Evolutionary conservation across 2,113 vertebrate genomes (phyloP), one percentile per base, ranked within the genome.

Genomic region (Chrysochloris asiatica): DNA sequence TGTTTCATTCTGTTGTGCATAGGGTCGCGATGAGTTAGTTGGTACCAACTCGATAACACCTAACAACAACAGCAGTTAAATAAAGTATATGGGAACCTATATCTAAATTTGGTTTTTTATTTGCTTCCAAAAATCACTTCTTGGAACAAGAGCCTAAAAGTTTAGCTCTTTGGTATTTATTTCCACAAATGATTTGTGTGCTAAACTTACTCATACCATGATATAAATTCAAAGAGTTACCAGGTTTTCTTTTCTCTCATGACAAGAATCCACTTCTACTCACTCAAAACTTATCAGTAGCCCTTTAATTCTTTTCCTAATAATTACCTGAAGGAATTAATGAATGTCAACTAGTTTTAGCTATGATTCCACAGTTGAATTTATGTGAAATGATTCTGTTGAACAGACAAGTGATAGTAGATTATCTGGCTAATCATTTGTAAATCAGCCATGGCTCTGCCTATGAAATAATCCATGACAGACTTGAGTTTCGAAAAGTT

Each of bases 61-160:
- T n/a, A n/a, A n/a, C n/a, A n/a, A n/a, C n/a, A n/a, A n/a, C n/a
- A n/a, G 67, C 91, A 67, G 65, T 67, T 90, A 83, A 95, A 83
- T 89, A 86, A 82, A 93, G 73, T 56, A 8, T 86, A 73, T 91
- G 88, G 90, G 47, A 94, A 88, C 80, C 50, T 86, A 86, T 84
- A 88, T 91, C 77, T 90, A 88, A 90, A 85, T 90, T 72, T 85
- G 93, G 67, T 77, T 89, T 89, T 90, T 54, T 10, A 77, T 41
- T 89, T 82, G 59, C 48, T 93, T 95, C 63, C 56, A 93, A 72
- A 92, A 94, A 83, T 76, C 28, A 63, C 22, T 83, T 92, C 81
- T 90, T 90, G 24, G 72, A 69, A 86, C 4, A 67, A 48, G 52
- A 83, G 88, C 67, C 93, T 92, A 33, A 56, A 87, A 83, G 21